phyloP scores from a whole-genome alignment of 1,140 invertebrate species.

The Carposina sasakii region DNA sequence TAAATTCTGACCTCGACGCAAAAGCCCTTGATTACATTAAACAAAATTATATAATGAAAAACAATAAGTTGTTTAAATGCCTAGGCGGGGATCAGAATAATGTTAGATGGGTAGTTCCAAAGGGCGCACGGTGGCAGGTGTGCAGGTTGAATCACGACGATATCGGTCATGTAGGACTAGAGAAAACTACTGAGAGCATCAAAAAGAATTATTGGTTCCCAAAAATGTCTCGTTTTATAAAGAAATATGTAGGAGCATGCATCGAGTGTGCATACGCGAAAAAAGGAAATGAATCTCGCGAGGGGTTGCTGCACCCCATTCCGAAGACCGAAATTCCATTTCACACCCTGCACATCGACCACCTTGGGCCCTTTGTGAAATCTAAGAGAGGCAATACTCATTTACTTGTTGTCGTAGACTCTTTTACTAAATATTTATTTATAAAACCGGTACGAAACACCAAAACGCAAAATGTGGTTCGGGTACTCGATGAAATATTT shows the following conservation, averaged over 20 bases:
- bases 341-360: neutral
- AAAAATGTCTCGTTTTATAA: conserved; percentile 14
- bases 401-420: neutral
- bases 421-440: neutral
- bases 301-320: neutral
- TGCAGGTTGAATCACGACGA: conserved; percentile 20
- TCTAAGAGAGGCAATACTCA: neutral
- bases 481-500: neutral
- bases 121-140: conserved; percentile 19
- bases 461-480: neutral
- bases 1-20: neutral
- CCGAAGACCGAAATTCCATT: neutral
- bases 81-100: neutral
- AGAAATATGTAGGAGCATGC: conserved; percentile 10
- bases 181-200: conserved; percentile 19
- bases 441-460: neutral
- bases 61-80: neutral
- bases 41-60: neutral
- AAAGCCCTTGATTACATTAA: neutral
- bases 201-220: conserved; percentile 21
- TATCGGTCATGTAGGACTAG: conserved; percentile 17
- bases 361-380: neutral
- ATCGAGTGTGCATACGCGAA: neutral
- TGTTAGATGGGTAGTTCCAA: conserved; percentile 16
- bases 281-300: neutral